Conservation (phyloP, 2,888 invertebrate genomes). For the Noctua fimbriata region DNA sequence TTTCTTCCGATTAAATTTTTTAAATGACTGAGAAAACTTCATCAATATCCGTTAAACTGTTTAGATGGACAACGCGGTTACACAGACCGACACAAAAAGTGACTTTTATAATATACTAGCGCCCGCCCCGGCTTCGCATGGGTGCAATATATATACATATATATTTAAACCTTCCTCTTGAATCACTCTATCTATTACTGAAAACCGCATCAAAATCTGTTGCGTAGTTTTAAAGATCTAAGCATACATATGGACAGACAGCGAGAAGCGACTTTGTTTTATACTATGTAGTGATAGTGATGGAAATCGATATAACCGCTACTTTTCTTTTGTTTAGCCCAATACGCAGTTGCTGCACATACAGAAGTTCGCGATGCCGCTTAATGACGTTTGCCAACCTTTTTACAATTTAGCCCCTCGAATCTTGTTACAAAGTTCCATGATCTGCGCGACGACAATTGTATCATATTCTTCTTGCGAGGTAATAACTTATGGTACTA, state of each 20-base stretch:
- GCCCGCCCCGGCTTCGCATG: too few species aligned
- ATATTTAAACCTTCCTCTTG: too few species aligned
- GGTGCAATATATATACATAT: too few species aligned
- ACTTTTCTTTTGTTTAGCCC: background rate
- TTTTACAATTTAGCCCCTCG: background rate
- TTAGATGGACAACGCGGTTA: background rate
- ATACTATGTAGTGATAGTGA: too few species aligned
- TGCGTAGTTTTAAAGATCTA: too few species aligned
- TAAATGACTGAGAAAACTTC: background rate
- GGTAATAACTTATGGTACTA: background rate
- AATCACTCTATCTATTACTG: too few species aligned
- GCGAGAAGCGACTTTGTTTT: too few species aligned
- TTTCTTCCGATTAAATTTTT: background rate
- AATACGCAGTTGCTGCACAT: constrained; percentile 2
- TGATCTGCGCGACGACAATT: constrained; percentile 7
- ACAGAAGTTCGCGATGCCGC: background rate
- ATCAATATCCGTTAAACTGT: background rate
- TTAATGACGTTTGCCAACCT: background rate
- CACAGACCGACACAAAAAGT: background rate
- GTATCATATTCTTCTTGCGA: constrained; percentile 4
- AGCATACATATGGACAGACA: too few species aligned
- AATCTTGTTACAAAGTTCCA: background rate
- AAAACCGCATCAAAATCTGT: too few species aligned
- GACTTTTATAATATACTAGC: background rate
- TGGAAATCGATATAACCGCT: background rate